Evolutionary conservation across 2,888 invertebrate species (phyloP), one percentile per base, ranked within the genome.

Genomic region (Odontothrips loti): DNA sequence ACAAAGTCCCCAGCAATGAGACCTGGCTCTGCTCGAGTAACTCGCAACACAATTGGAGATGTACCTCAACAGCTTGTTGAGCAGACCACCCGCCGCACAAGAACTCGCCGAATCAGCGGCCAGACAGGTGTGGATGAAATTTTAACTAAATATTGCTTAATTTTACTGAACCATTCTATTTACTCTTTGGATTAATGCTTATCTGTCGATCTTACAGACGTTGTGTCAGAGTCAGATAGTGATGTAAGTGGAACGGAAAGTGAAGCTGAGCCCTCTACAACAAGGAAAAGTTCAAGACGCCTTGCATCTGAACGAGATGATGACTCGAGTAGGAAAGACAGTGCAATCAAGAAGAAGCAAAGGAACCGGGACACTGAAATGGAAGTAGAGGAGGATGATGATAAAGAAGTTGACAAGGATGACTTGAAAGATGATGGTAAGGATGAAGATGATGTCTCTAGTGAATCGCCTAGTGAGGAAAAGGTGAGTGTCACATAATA

Each of bases 1-100:
- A 92, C 91, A 1, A 92, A 92, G 83, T 91, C 91, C 80, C 92
- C 92, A 11, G 91, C 91, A 0, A 89, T 91, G 0, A 75, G 68
- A 75, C 90, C 91, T 0, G 88, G 88, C 11, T 78, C 68, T 75
- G 68, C 68, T 9, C 68, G 68, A 12, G 68, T 75, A 12, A 75
- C 68, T 27, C 23, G 68, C 12, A 75, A 75, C 11, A 75, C 68
- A 9, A 23, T 75, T 27, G 68, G 68, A 12, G 68, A 75, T 27
- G 12, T 1, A 68, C 63, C 51, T 12, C 58, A 29, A 23, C 79
- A 79, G 87, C 88, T 10, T 88, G 89, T 80, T 89, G 90, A 79
- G 87, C 84, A 84, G 88, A 43, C 87, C 89, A 34, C 87, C 86
- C 47, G 85, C 86, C 83, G 83, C 81, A 51, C 58, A n/a, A 81